Evolutionary conservation across 2,888 invertebrate genomes (phyloP), one percentile per base, ranked within the genome.

Genomic region (Lycocerus yunnanus): DNA sequence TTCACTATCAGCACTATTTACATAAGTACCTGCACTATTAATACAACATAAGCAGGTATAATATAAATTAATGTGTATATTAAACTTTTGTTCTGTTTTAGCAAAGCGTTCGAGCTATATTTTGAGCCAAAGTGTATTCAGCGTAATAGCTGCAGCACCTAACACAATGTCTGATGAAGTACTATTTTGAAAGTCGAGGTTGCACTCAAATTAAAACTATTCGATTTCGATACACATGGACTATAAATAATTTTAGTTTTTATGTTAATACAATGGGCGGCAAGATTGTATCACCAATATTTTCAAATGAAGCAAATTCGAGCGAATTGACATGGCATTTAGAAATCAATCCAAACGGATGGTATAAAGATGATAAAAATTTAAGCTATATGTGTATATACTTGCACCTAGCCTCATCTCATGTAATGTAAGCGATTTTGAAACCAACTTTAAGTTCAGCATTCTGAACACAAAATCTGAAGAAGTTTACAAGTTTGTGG

Each of bases 181-280:
- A 1, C 13, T 27, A n/a, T 27, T 13, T 4, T 27, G 27, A 27
- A 27, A 27, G 13, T 27, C 3, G 13, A 0, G 27, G 27, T 91
- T 87, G 87, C 84, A 91, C 91, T 16, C 93, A 98, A 97, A 98
- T 99, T 88, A 99, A 99, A 93, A 99, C 99, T 89, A 97, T 98
- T 84, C 99, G 99, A 91, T 99, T 99, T 93, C 98, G 98, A 90
- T 99, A 99, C 90, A 99, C 99, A 97, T 99, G 99, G 99, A 99
- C 99, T 88, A 99, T 99, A 91, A 99, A 99, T 91, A 99, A 99
- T 93, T 99, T 99, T 91, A 98, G 98, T 91, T 99, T 99, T 90
- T 99, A 99, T 91, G 95, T 99, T 84, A 99, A 99, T 90, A 99
- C 99, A 90, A 99, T 99, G 99, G 99, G 99, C 84, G 99, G 99